A percentile compares a stretch with the other conserved stretches of the same genome.
Conservation (phyloP, 2,888 invertebrate genomes). For the Palloptera scutellata region DNA sequence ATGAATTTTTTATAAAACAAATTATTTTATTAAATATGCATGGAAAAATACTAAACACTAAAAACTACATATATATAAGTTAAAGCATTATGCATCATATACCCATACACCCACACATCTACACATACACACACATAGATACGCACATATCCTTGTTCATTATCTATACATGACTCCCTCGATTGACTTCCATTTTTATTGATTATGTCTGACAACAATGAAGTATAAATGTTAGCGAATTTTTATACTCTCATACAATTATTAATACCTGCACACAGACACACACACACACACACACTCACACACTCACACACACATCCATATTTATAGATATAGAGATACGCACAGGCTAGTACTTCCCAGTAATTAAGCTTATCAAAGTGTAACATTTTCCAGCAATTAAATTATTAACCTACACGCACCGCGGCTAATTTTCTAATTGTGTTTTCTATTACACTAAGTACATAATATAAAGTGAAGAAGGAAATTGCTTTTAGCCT, state of each 20-base stretch:
- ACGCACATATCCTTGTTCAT: too few species aligned
- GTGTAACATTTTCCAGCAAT: not conserved
- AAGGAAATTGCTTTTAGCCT: too few species aligned
- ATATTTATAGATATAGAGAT: not conserved
- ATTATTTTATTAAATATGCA: not conserved
- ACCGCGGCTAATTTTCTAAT: not conserved
- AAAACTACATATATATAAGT: constrained; percentile 13
- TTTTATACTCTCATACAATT: too few species aligned
- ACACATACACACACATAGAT: too few species aligned
- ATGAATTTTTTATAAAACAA: not conserved
- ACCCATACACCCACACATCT: too few species aligned
- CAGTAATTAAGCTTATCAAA: constrained; percentile 1
- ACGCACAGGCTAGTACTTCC: not conserved
- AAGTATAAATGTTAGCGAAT: too few species aligned
- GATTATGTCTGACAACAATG: too few species aligned
- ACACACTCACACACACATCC: constrained; percentile 17
- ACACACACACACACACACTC: constrained; percentile 25
- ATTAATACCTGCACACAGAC: constrained; percentile 18
- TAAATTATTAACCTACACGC: not conserved
- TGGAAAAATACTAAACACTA: constrained; percentile 5
- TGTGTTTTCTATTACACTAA: too few species aligned
- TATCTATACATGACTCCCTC: too few species aligned
- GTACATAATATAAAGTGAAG: too few species aligned
- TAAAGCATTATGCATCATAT: too few species aligned
- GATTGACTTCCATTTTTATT: too few species aligned